A percentile compares a stretch with the other conserved stretches of the same genome.
Evolutionary conservation across 2,797 vertebrate genomes (phyloP).

Genomic region (Falco concolor): DNA sequence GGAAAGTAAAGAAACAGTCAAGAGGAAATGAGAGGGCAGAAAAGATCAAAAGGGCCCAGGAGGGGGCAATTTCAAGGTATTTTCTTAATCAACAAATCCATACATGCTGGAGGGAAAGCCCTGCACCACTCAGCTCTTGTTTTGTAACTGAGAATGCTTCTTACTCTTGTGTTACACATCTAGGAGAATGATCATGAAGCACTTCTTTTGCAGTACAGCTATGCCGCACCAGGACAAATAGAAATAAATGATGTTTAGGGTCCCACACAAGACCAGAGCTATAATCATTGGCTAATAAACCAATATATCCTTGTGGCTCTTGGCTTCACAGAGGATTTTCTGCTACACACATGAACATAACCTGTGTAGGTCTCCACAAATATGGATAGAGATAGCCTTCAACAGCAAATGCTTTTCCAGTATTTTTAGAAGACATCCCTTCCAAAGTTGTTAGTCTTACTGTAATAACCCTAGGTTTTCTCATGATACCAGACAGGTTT

Average conservation of each 20-base stretch:
- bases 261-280: not conserved
- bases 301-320: not conserved
- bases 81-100: not conserved
- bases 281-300: not conserved
- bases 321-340: not conserved
- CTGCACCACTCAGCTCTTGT: not conserved
- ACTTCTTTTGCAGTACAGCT: not conserved
- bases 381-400: not conserved
- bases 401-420: not conserved
- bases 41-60: not conserved
- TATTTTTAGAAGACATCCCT: not conserved
- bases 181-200: not conserved
- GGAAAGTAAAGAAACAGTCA: not conserved
- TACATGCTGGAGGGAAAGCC: not conserved
- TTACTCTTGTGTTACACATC: not conserved
- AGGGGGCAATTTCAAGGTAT: not conserved
- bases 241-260: not conserved
- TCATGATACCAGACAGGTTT: not conserved
- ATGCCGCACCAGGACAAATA: not conserved
- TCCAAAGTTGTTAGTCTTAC: not conserved
- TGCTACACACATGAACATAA: fast-evolving
- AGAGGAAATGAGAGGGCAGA: not conserved
- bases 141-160: not conserved
- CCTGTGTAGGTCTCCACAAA: not conserved
- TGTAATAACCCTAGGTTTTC: not conserved